These are phyloP conservation scores for Mylabris phalerata DNA, from an alignment of 1,140 invertebrate species.

Conservation along the genomic window DNA sequence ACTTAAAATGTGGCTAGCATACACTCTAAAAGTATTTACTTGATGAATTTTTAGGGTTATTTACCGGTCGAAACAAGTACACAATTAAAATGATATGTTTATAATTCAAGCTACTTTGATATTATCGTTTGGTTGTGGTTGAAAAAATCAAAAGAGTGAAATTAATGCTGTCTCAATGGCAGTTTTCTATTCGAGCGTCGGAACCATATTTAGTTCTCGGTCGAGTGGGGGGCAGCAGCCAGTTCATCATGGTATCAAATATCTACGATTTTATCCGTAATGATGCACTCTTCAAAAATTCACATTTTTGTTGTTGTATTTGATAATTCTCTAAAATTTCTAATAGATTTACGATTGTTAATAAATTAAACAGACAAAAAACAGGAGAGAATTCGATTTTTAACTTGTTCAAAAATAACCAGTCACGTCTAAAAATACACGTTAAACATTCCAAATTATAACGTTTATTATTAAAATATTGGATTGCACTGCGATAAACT, in stretches of 20 bases:
- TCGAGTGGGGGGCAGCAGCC: slow-evolving; percentile 1
- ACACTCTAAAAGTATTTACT: slow-evolving; percentile 2
- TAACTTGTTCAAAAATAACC: no score
- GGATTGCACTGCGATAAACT: no score
- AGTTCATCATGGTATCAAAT: slow-evolving; percentile 6
- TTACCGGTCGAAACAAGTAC: no score
- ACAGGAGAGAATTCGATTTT: not conserved
- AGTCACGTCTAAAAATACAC: no score
- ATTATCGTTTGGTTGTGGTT: no score
- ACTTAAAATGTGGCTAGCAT: slow-evolving; percentile 12
- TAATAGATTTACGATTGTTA: not conserved
- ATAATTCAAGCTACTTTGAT: no score
- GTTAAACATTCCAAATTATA: no score
- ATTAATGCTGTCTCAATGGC: not conserved
- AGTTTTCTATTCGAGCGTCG: slow-evolving; percentile 6
- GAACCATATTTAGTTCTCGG: slow-evolving; percentile 17
- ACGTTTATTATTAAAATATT: no score
- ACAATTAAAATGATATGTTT: no score
- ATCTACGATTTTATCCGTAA: not conserved
- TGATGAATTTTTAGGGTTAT: no score
- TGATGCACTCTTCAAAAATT: slow-evolving; percentile 4
- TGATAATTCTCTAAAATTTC: slow-evolving; percentile 1
- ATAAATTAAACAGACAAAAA: slow-evolving; percentile 2
- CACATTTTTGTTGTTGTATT: slow-evolving; percentile 1
- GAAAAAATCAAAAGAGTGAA: no score